phyloP scores from a whole-genome alignment of 1,140 invertebrate species.

The Armadillidium nasatum region DNA sequence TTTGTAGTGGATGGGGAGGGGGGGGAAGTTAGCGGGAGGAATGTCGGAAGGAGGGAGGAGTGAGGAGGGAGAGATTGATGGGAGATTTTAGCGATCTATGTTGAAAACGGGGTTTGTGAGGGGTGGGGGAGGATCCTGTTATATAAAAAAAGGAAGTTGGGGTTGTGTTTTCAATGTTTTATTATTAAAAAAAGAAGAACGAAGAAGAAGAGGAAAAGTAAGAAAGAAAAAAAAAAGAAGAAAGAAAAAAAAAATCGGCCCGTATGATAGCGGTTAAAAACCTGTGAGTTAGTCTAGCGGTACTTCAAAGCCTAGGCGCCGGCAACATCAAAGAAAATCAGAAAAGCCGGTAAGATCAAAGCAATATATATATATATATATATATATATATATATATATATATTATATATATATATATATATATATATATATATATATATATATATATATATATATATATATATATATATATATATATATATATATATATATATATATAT shows the following conservation, averaged over 20 bases:
- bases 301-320: slow-evolving; percentile 10
- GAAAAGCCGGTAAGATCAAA: slow-evolving; percentile 7
- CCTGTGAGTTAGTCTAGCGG: slow-evolving; percentile 10
- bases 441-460: slow-evolving; percentile 8
- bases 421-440: slow-evolving; percentile 15
- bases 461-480: slow-evolving; percentile 2
- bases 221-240: neutral
- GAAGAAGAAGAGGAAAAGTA: neutral
- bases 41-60: neutral
- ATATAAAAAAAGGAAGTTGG: neutral
- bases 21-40: no score
- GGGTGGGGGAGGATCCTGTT: no score
- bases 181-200: neutral
- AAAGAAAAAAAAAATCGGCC: neutral
- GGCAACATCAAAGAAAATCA: slow-evolving; percentile 7
- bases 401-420: no score
- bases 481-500: neutral
- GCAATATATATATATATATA: neutral
- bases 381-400: no score
- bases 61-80: neutral
- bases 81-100: neutral
- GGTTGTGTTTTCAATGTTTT: neutral
- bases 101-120: no score
- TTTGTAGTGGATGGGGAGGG: no score
- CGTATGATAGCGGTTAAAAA: slow-evolving; percentile 12